Evolutionary conservation across 64 coral and sea anemone genomes (phyloP), one percentile per base, ranked within the genome.

Genomic region (Pocillopora damicornis): DNA sequence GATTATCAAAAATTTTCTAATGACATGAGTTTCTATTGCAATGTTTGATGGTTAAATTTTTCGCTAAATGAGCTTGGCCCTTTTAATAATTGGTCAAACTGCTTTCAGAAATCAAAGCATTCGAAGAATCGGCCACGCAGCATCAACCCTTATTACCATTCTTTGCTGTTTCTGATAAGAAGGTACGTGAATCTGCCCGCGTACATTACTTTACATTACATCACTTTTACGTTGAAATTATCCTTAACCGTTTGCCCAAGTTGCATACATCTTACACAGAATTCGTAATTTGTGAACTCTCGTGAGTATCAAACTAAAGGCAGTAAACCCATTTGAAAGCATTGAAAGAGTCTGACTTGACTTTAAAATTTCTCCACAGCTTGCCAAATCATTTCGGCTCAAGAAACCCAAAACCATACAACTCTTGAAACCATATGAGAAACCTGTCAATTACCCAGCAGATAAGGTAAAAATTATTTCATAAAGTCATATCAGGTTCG

Each of bases 111-210:
- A 90, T 92, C 58, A 89, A 90, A 80, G 88, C 63, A 30, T 96
- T 93, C 83, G 81, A 96, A 38, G 91, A 96, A 87, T 76, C 90
- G 37, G 94, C 94, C 59, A 93, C 81, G 63, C 90, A 96, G 61
- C 82, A 89, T 26, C 94, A 96, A 63, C 94, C 94, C 16, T 80
- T 96, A 11, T 78, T 96, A 37, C 87, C 94, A 82, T 96, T 96
- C 75, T 96, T 92, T 89, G 94, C 75, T n/a, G 94, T 96, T 15
- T 87, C 45, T 34, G 94, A 96, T 86, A 96, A 96, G 81, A 96
- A 96, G 94, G 94, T 96, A 16, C 16, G 45, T 35, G 78, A 36
- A 75, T 11, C 73, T 37, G 10, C 34, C 14, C 56, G 30, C 17
- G 26, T 30, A 30, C 30, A 30, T 34, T 81, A 59, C 60, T 11